Conservation (phyloP, 2,113 vertebrate species). For the Callipepla squamata region DNA sequence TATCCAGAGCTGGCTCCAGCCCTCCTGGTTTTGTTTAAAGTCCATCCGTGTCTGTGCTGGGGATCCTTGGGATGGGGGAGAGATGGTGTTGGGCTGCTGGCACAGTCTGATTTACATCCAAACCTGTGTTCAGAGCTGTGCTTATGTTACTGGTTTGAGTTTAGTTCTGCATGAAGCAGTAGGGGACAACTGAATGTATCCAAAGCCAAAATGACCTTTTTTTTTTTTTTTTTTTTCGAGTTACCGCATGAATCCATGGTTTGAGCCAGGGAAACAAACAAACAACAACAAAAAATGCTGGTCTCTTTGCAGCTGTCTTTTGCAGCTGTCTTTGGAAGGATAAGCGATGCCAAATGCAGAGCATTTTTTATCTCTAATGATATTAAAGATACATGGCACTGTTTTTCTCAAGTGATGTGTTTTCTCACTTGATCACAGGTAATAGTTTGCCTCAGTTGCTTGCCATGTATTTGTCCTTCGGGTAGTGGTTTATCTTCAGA, state of each 20-base stretch:
- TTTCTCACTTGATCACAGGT: constrained; percentile 47
- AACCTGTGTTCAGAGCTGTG: neutral
- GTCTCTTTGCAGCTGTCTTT: constrained; percentile 30
- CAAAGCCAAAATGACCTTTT: neutral
- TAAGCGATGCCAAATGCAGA: neutral
- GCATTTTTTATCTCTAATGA: neutral
- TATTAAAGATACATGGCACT: constrained; percentile 25
- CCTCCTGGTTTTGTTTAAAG: constrained; percentile 43
- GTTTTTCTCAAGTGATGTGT: constrained; percentile 44
- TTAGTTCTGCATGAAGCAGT: neutral
- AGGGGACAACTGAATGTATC: neutral
- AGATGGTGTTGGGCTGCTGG: neutral
- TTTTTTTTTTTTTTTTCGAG: neutral
- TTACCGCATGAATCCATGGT: neutral
- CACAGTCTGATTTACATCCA: neutral
- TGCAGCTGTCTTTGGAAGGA: constrained; percentile 37
- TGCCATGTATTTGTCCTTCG: constrained; percentile 3
- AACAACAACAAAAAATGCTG: neutral
- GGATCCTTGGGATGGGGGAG: neutral
- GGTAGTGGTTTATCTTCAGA: fast-evolving
- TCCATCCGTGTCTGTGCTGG: neutral
- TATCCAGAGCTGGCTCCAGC: neutral
- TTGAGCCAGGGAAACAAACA: constrained; percentile 19
- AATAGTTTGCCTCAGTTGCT: constrained; percentile 33
- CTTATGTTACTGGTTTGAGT: neutral